Base-by-base conservation (phyloP, 1,140 invertebrate species). In the Mamestra configurata region DNA sequence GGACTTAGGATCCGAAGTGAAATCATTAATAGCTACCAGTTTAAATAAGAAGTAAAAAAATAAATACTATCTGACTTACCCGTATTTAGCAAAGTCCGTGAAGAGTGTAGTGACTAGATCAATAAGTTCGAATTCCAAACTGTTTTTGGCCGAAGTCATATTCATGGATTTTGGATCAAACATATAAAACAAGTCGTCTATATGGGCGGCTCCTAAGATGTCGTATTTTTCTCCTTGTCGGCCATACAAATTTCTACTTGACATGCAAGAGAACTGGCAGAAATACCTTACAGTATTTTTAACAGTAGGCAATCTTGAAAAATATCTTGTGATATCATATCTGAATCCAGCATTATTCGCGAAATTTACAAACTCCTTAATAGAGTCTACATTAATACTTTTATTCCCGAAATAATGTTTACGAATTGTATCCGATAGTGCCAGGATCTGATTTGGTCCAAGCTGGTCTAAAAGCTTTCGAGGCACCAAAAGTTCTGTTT, bases 21-120 rank as follows among this genome's bases (percentile, higher is more conserved):
- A n/a, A n/a, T n/a, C n/a, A n/a, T n/a, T n/a, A n/a, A n/a, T n/a
- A n/a, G n/a, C n/a, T n/a, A n/a, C n/a, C n/a, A n/a, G n/a, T n/a
- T n/a, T n/a, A n/a, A n/a, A n/a, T n/a, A n/a, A n/a, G n/a, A n/a
- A n/a, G n/a, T n/a, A n/a, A n/a, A n/a, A n/a, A n/a, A n/a, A n/a
- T n/a, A n/a, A n/a, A n/a, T n/a, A n/a, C n/a, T n/a, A n/a, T 31
- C 27, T 31, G 2, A 22, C 86, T 82, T 84, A 95, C 95, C 89
- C 86, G 79, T 92, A 88, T 84, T 93, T 95, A 1, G 92, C 93
- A 68, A 96, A 96, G 70, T 95, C 95, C 0, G 94, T 88, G 88
- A 93, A 94, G 6, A 96, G 35, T 64, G 89, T 95, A 4, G 90
- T 91, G n/a, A 93, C 81, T 53, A 89, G 83, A 35, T 90, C 84